Percentiles rank a stretch among this genome's conserved stretches.
phyloP scores from a whole-genome alignment of 1,140 invertebrate genomes.

The Onthophagus taurus region DNA sequence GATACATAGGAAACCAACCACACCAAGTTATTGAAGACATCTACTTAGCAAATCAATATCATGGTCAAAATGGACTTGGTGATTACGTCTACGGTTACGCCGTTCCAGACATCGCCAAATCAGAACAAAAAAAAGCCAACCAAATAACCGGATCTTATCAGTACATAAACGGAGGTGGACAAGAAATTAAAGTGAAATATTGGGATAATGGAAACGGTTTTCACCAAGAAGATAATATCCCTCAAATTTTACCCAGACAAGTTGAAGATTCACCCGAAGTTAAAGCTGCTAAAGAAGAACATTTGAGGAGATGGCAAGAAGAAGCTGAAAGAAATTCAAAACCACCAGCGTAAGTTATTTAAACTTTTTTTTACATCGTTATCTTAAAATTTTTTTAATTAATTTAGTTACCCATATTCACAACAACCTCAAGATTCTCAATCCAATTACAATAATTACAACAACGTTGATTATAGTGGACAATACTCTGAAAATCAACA shows the following conservation, averaged over 20 bases:
- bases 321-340: conserved; percentile 43
- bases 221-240: conserved; percentile 56
- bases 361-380: background rate
- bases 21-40: conserved; percentile 56
- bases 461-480: conserved; percentile 9
- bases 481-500: conserved; percentile 5
- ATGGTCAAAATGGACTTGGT: conserved; percentile 49
- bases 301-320: conserved; percentile 51
- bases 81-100: conserved; percentile 54
- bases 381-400: background rate
- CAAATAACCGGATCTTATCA: conserved; percentile 44
- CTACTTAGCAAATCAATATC: conserved; percentile 53
- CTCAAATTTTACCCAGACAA: conserved; percentile 46
- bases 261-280: conserved; percentile 50
- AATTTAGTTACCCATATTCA: too few relatives aligned
- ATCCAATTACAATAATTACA: background rate
- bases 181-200: conserved; percentile 46
- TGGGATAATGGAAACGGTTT: conserved; percentile 54
- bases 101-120: conserved; percentile 53
- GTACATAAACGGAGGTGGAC: conserved; percentile 39
- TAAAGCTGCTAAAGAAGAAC: conserved; percentile 48
- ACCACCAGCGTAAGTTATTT: conserved; percentile 26
- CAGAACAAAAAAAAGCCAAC: conserved; percentile 42
- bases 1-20: conserved; percentile 45
- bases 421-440: too few relatives aligned